Conservation (phyloP, 2,113 vertebrate species). For the Labeo rohita region DNA sequence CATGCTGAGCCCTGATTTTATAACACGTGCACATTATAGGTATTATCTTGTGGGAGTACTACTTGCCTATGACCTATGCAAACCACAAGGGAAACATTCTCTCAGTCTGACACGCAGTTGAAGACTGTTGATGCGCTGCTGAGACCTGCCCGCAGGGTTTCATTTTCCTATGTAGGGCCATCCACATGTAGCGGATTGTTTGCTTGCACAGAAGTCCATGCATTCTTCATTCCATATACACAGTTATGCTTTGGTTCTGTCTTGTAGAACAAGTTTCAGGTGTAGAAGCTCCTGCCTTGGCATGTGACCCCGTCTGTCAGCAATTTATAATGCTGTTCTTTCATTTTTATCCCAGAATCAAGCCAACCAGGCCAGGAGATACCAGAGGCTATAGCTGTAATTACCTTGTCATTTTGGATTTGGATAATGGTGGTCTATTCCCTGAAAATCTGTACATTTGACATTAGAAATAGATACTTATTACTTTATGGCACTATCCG, state of each 20-base stretch:
- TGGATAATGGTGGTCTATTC: not conserved
- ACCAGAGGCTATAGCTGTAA: not conserved
- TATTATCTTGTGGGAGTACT: constrained; percentile 34
- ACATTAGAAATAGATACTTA: not conserved
- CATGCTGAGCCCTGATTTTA: constrained; percentile 39
- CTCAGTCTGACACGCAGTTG: not conserved
- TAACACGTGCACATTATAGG: constrained; percentile 8
- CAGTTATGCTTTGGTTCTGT: not conserved
- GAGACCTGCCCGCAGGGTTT: not conserved
- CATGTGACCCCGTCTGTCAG: constrained; percentile 3
- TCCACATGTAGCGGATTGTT: not conserved
- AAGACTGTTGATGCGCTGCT: not conserved
- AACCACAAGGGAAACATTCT: constrained; percentile 10
- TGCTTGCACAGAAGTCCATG: not conserved
- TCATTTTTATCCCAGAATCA: not conserved
- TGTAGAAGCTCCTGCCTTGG: not conserved
- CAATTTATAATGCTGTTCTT: constrained; percentile 14
- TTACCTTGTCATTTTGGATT: constrained; percentile 29
- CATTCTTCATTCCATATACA: not conserved
- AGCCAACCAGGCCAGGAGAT: constrained; percentile 22
- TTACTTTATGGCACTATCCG: not conserved
- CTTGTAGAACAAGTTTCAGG: not conserved
- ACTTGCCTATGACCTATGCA: constrained; percentile 31
- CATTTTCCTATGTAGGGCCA: not conserved
- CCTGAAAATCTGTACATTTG: constrained; percentile 29